Evolutionary conservation across 2,888 invertebrate genomes (phyloP).

Genomic region (Drosophila robusta): DNA sequence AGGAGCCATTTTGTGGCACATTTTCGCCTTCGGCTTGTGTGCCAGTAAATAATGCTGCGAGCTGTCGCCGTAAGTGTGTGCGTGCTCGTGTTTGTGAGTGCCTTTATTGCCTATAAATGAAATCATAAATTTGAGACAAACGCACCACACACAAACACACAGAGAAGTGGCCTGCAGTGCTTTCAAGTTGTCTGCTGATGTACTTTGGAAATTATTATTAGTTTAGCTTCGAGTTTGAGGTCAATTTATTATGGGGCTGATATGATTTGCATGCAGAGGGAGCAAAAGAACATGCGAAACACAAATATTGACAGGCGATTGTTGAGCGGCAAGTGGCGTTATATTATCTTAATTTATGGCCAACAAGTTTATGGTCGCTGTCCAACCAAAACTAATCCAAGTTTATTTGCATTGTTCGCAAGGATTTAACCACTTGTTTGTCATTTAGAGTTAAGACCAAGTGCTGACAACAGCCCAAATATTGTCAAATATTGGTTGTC

Average conservation of each 20-base stretch:
- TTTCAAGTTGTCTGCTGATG: constrained; percentile 42
- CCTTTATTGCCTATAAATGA: constrained; percentile 63
- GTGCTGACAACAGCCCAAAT: background rate
- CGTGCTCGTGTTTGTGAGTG: constrained; percentile 7
- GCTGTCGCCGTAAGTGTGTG: constrained; percentile 2
- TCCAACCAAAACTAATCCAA: constrained; percentile 10
- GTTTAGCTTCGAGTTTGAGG: constrained; percentile 48
- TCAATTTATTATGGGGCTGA: constrained; percentile 50
- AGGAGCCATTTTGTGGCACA: constrained; percentile 50
- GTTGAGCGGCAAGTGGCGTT: constrained; percentile 36
- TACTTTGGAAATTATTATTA: constrained; percentile 65
- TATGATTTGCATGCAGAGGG: constrained; percentile 30
- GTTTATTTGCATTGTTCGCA: constrained; percentile 30
- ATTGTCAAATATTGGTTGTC: too few relatives aligned
- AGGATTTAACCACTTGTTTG: constrained; percentile 15
- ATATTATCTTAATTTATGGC: constrained; percentile 58
- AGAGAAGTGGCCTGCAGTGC: constrained; percentile 25
- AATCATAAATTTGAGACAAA: constrained; percentile 62
- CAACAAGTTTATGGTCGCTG: constrained; percentile 36
- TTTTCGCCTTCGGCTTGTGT: constrained; percentile 50
- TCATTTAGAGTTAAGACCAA: constrained; percentile 2
- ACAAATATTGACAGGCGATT: constrained; percentile 51
- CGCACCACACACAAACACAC: constrained; percentile 24
- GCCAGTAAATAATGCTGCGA: constrained; percentile 53
- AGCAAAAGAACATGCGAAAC: constrained; percentile 18